These are phyloP conservation scores for Mormyrus lacerda DNA, from an alignment of 2,113 vertebrate genomes.

Conservation along the genomic window DNA sequence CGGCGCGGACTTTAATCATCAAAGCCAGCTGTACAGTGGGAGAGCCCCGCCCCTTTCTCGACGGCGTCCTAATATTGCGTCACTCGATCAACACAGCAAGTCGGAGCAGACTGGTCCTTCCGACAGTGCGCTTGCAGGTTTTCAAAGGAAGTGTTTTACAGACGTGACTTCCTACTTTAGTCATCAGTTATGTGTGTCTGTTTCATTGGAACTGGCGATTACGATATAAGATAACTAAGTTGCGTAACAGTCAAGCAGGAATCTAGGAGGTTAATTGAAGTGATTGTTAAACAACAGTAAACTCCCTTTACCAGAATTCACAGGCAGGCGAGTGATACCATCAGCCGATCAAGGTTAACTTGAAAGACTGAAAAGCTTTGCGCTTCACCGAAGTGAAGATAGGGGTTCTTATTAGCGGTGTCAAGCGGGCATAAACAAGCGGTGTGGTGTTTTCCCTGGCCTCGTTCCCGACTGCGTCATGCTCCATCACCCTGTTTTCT, in stretches of 20 bases:
- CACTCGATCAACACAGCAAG: not conserved
- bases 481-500: not conserved
- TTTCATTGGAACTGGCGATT: not conserved
- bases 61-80: constrained; percentile 10
- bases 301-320: not conserved
- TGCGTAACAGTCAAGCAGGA: not conserved
- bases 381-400: not conserved
- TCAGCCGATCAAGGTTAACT: not conserved
- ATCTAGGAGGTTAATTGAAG: not conserved
- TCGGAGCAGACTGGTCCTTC: not conserved
- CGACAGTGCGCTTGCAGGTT: not conserved
- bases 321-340: not conserved
- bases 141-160: not conserved
- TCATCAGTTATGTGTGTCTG: not conserved
- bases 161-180: not conserved
- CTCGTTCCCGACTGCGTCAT: not conserved
- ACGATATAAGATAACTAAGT: not conserved
- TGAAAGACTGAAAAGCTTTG: not conserved
- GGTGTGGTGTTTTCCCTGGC: not conserved
- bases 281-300: not conserved
- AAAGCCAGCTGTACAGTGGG: constrained; percentile 1
- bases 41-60: not conserved
- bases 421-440: not conserved
- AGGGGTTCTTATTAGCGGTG: not conserved
- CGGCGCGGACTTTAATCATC: constrained; percentile 1